Percentiles rank a stretch among this genome's conserved stretches.
These are phyloP conservation scores for Drosophila paracracens DNA, from an alignment of 2,888 invertebrate genomes.

Conservation along the genomic window DNA sequence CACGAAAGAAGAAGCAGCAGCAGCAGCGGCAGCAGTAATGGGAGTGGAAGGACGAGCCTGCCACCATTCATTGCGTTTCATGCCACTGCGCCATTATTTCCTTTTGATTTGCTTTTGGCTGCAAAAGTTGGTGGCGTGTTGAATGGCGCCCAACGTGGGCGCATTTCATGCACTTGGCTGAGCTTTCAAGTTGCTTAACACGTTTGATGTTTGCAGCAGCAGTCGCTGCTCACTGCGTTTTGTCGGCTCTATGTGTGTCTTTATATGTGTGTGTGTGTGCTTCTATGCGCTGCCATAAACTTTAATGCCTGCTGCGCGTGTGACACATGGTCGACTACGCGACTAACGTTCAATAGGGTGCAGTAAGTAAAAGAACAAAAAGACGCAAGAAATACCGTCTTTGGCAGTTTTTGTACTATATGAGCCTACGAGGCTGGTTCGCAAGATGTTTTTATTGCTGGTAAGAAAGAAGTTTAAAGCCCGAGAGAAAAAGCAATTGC, in stretches of 20 bases:
- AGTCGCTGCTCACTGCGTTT: constrained; percentile 39
- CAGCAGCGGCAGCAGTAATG: neutral
- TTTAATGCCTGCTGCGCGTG: constrained; percentile 65
- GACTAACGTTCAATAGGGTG: constrained; percentile 16
- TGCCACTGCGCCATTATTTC: constrained; percentile 74
- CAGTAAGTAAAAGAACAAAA: constrained; percentile 11
- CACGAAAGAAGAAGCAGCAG: constrained; percentile 16
- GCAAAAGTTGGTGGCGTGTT: constrained; percentile 76
- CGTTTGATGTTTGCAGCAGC: constrained; percentile 68
- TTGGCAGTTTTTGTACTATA: neutral
- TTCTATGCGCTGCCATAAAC: constrained; percentile 38
- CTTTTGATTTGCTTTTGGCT: constrained; percentile 78
- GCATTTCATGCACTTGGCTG: constrained; percentile 78
- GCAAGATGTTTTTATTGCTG: constrained; percentile 1
- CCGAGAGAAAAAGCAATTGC: neutral
- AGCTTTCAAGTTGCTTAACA: constrained; percentile 76
- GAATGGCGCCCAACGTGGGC: constrained; percentile 53
- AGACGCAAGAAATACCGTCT: neutral
- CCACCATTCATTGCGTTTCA: constrained; percentile 48
- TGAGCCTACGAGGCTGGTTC: constrained; percentile 20
- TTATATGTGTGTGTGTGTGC: constrained; percentile 8
- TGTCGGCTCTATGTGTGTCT: neutral
- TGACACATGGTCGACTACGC: constrained; percentile 44
- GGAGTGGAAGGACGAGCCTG: constrained; percentile 2
- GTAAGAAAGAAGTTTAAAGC: neutral